Evolutionary conservation across 2,888 invertebrate genomes (phyloP).

Genomic region (Slavum lentiscoides): DNA sequence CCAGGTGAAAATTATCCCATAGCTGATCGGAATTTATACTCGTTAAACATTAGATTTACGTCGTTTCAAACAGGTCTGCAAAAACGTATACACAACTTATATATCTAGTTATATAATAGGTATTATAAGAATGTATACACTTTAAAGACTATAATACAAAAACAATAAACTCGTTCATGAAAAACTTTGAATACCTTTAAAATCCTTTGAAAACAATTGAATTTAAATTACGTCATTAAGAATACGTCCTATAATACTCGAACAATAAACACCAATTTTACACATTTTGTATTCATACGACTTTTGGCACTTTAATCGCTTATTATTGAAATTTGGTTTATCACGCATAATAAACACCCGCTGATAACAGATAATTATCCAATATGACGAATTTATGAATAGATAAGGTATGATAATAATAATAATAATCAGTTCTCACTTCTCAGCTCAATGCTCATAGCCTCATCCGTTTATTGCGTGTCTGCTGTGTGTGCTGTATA

Average conservation of each 20-base stretch:
- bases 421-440: background rate
- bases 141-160: background rate
- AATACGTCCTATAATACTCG: background rate
- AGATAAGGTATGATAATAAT: background rate
- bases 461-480: too few relatives aligned
- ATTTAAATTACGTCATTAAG: slow-evolving; percentile 27
- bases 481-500: too few relatives aligned
- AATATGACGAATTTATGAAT: background rate
- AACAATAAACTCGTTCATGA: too few relatives aligned
- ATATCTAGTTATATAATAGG: too few relatives aligned
- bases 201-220: background rate
- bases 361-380: slow-evolving; percentile 26
- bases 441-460: too few relatives aligned
- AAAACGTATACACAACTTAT: background rate
- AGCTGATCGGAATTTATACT: background rate
- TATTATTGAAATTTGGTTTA: background rate
- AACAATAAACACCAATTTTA: background rate
- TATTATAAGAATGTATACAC: too few relatives aligned
- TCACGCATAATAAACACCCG: background rate
- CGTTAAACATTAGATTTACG: background rate
- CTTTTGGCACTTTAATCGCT: slow-evolving; percentile 28
- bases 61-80: background rate
- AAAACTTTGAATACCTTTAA: background rate
- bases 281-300: slow-evolving; percentile 16
- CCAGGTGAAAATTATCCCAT: slow-evolving; percentile 30